These are phyloP conservation scores for Eueides isabella DNA, from an alignment of 1,140 invertebrate species.

Conservation along the genomic window DNA sequence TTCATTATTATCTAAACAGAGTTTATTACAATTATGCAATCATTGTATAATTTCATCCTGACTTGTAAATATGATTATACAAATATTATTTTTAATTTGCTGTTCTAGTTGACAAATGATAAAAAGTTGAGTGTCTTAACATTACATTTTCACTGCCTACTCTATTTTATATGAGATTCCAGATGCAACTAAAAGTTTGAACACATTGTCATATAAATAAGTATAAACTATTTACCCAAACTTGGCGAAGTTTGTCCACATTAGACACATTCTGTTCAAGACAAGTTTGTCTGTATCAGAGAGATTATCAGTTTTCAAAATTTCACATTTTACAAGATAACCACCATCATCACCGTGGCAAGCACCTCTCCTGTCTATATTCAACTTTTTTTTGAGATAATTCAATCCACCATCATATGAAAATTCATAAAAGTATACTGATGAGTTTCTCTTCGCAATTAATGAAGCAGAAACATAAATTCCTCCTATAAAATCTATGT, in stretches of 20 bases:
- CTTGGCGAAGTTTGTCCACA: slow-evolving; percentile 83
- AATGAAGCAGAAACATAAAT: slow-evolving; percentile 58
- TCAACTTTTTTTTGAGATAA: slow-evolving; percentile 61
- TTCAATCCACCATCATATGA: slow-evolving; percentile 72
- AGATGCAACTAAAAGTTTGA: too few species aligned
- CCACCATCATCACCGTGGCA: slow-evolving; percentile 73
- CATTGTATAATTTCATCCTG: too few species aligned
- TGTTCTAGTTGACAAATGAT: too few species aligned
- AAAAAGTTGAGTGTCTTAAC: too few species aligned
- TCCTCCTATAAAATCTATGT: slow-evolving; percentile 72
- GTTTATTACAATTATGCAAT: too few species aligned
- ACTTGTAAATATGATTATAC: too few species aligned
- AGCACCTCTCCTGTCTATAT: slow-evolving; percentile 61
- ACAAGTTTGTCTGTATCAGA: slow-evolving; percentile 62
- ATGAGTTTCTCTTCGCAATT: slow-evolving; percentile 61
- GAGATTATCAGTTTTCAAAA: slow-evolving; percentile 46
- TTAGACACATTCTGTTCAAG: slow-evolving; percentile 61
- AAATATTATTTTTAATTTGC: too few species aligned
- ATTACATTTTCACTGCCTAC: too few species aligned
- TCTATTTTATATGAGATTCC: too few species aligned
- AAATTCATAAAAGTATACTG: slow-evolving; percentile 77
- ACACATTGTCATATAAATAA: too few species aligned
- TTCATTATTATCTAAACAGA: too few species aligned
- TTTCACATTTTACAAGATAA: slow-evolving; percentile 59
- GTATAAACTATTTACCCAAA: slow-evolving; percentile 69